Evolutionary conservation across 2,888 invertebrate genomes (phyloP).

Genomic region (Leptarthrus brevirostris): DNA sequence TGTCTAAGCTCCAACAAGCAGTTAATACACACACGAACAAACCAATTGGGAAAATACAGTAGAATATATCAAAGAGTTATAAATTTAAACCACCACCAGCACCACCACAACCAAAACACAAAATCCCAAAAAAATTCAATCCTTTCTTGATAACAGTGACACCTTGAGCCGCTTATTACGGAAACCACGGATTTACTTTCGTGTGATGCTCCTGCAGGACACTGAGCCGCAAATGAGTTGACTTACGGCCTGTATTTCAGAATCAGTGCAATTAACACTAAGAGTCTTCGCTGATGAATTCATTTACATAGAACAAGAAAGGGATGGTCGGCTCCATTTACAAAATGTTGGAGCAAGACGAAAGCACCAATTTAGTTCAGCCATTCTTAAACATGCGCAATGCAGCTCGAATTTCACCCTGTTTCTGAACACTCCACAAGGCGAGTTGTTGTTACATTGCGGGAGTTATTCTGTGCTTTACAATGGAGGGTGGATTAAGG

Average conservation of each 20-base stretch:
- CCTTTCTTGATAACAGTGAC: conserved; percentile 25
- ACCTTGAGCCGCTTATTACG: conserved; percentile 7
- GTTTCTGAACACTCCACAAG: not conserved
- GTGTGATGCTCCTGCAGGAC: conserved; percentile 36
- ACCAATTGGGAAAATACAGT: conserved; percentile 47
- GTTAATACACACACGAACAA: conserved; percentile 38
- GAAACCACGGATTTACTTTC: conserved; percentile 19
- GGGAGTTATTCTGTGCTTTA: not conserved
- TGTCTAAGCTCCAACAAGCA: conserved; percentile 49
- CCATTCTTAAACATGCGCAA: conserved; percentile 49
- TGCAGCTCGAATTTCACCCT: not conserved
- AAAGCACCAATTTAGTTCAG: conserved; percentile 41
- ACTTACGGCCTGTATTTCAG: conserved; percentile 52
- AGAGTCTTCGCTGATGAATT: conserved; percentile 53
- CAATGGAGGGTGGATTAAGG: not conserved
- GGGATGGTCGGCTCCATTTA: not conserved
- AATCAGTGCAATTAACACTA: conserved; percentile 55
- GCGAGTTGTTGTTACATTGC: not conserved
- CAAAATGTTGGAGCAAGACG: not conserved
- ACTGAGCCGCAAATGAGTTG: conserved; percentile 52
- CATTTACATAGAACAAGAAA: conserved; percentile 50
- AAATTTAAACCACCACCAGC: conserved; percentile 50
- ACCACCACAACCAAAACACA: conserved; percentile 39
- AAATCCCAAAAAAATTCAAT: conserved; percentile 34
- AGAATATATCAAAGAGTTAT: conserved; percentile 47